A percentile compares a stretch with the other conserved stretches of the same genome.
phyloP scores from a whole-genome alignment of 2,888 invertebrate species.

The Trissonchulus latispiculum region DNA sequence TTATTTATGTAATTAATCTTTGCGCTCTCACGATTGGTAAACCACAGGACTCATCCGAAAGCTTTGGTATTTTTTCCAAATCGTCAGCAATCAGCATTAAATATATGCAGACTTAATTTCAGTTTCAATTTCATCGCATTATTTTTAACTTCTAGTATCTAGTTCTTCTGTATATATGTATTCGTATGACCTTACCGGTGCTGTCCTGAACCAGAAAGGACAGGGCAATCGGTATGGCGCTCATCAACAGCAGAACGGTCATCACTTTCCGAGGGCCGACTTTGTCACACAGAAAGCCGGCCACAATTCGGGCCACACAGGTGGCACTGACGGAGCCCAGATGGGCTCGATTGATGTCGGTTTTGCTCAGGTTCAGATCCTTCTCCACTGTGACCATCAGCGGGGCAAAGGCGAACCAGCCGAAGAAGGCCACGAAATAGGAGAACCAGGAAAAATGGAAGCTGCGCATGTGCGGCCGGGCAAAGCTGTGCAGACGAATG shows the following conservation, averaged over 20 bases:
- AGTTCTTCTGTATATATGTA: too few species aligned
- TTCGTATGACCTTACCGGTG: too few species aligned
- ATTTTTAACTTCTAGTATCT: too few species aligned
- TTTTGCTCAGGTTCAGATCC: not conserved
- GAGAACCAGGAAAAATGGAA: conserved; percentile 4
- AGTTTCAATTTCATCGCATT: too few species aligned
- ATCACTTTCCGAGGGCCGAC: not conserved
- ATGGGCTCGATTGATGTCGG: not conserved
- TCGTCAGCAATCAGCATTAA: too few species aligned
- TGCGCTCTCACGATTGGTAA: too few species aligned
- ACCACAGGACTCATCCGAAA: too few species aligned
- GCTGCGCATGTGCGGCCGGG: not conserved
- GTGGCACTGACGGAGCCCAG: not conserved
- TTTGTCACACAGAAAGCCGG: not conserved
- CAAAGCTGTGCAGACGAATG: not conserved
- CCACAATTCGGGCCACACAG: not conserved
- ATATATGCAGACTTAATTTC: too few species aligned
- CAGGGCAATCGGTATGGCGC: not conserved
- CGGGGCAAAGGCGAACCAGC: not conserved
- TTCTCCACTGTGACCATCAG: not conserved
- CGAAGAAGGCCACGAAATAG: conserved; percentile 3
- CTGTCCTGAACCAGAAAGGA: not conserved
- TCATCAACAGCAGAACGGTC: not conserved
- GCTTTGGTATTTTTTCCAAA: too few species aligned
- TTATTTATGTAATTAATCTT: too few species aligned